Percentiles rank a stretch among this genome's conserved stretches.
These are phyloP conservation scores for Abramis brama DNA, from an alignment of 2,113 vertebrate species.

Conservation along the genomic window DNA sequence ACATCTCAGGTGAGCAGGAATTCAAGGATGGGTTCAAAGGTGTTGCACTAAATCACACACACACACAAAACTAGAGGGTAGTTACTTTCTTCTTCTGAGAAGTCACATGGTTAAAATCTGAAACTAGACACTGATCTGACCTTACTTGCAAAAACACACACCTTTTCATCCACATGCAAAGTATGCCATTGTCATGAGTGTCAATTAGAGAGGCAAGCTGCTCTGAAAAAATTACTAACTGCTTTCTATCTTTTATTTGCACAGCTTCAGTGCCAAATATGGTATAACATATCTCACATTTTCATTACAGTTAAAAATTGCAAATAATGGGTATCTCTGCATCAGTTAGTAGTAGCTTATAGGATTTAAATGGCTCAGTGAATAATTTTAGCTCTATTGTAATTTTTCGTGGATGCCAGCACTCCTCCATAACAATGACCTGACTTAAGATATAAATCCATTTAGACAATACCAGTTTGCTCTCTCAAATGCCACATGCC, in stretches of 20 bases:
- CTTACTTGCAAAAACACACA: not conserved
- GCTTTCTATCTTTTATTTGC: not conserved
- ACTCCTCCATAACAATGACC: not conserved
- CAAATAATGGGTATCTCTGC: not conserved
- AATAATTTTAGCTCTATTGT: not conserved
- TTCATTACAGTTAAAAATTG: not conserved
- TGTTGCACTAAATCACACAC: not conserved
- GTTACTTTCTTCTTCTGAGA: not conserved
- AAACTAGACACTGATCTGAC: not conserved
- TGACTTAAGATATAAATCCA: not conserved
- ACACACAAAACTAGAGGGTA: not conserved
- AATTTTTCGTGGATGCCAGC: not conserved
- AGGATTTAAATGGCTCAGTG: not conserved
- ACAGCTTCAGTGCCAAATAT: not conserved
- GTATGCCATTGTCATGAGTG: not conserved
- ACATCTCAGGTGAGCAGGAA: slow-evolving; percentile 6
- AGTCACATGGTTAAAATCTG: slow-evolving; percentile 11
- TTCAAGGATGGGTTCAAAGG: not conserved
- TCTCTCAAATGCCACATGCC: not conserved
- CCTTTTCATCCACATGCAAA: not conserved
- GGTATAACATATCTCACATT: not conserved
- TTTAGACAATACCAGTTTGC: not conserved
- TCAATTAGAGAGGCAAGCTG: not conserved
- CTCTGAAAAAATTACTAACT: not conserved
- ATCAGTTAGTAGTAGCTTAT: not conserved